A percentile compares a stretch with the other conserved stretches of the same genome.
Evolutionary conservation across 2,797 vertebrate species (phyloP).

Genomic region (Erithacus rubecula): DNA sequence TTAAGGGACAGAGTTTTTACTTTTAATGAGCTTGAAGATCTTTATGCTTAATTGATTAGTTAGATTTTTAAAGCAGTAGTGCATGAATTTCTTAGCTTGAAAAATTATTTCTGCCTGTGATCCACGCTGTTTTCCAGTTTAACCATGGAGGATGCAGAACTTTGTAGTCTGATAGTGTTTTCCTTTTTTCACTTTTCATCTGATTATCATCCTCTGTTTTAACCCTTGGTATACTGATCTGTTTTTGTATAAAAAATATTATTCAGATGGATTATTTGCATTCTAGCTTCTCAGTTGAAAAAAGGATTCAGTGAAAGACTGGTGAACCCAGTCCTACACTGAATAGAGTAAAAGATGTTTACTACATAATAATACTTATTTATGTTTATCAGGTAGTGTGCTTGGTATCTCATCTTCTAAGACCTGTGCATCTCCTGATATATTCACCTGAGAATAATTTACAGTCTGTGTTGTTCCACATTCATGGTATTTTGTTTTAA

Average conservation of each 20-base stretch:
- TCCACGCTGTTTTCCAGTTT: not conserved
- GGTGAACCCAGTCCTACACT: not conserved
- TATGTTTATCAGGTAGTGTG: not conserved
- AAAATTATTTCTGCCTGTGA: not conserved
- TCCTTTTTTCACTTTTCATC: not conserved
- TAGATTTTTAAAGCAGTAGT: not conserved
- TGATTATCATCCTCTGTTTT: not conserved
- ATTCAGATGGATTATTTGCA: not conserved
- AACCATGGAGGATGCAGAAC: not conserved
- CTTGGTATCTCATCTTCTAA: not conserved
- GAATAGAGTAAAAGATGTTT: not conserved
- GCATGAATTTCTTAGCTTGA: not conserved
- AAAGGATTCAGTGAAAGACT: not conserved
- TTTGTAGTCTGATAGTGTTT: not conserved
- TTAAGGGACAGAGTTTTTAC: not conserved
- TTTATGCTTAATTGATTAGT: constrained; percentile 20
- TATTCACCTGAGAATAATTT: not conserved
- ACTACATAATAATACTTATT: not conserved
- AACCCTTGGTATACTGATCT: not conserved
- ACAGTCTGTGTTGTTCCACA: accelerated
- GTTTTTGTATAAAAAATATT: not conserved
- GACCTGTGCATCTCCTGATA: not conserved
- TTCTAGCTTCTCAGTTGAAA: not conserved
- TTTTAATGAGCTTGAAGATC: constrained; percentile 23
- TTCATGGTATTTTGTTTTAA: not conserved